Conservation (phyloP, 2,888 invertebrate species). For the Lepidochrysops patricia region DNA sequence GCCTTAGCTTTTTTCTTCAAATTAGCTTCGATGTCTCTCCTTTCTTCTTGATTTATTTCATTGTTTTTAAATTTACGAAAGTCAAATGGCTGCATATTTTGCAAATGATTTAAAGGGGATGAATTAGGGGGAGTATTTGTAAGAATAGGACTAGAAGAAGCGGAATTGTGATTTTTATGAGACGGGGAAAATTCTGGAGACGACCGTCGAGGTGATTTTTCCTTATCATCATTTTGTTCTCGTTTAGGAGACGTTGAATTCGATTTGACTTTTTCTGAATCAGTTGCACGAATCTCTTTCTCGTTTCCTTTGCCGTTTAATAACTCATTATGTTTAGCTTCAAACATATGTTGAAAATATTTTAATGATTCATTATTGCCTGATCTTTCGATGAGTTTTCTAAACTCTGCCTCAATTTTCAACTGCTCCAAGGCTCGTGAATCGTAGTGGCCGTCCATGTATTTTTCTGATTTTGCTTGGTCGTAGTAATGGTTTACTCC, state of each 20-base stretch:
- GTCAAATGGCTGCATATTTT: conserved; percentile 97
- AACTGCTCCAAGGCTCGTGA: conserved; percentile 55
- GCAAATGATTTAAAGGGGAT: conserved; percentile 89
- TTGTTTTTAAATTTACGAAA: conserved; percentile 79
- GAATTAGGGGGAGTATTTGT: conserved; percentile 77
- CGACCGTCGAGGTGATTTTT: conserved; percentile 45
- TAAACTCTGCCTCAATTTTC: conserved; percentile 73
- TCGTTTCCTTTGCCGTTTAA: conserved; percentile 54
- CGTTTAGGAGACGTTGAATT: conserved; percentile 36
- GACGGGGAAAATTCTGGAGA: conserved; percentile 60
- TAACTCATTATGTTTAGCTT: conserved; percentile 60
- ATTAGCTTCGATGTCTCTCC: conserved; percentile 75
- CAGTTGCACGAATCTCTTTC: conserved; percentile 37
- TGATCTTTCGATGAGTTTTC: conserved; percentile 74
- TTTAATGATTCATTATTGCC: conserved; percentile 61
- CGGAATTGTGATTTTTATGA: conserved; percentile 54
- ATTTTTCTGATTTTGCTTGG: conserved; percentile 36
- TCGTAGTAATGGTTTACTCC: conserved; percentile 63
- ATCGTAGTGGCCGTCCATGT: conserved; percentile 53
- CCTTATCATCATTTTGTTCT: conserved; percentile 38
- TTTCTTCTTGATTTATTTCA: conserved; percentile 52
- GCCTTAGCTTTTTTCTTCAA: neutral
- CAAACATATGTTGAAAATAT: conserved; percentile 65
- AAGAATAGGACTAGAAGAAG: conserved; percentile 64
- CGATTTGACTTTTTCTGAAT: conserved; percentile 28